A percentile compares a stretch with the other conserved stretches of the same genome.
Conservation (phyloP, 2,113 vertebrate species). For the Rhinogobius similis region DNA sequence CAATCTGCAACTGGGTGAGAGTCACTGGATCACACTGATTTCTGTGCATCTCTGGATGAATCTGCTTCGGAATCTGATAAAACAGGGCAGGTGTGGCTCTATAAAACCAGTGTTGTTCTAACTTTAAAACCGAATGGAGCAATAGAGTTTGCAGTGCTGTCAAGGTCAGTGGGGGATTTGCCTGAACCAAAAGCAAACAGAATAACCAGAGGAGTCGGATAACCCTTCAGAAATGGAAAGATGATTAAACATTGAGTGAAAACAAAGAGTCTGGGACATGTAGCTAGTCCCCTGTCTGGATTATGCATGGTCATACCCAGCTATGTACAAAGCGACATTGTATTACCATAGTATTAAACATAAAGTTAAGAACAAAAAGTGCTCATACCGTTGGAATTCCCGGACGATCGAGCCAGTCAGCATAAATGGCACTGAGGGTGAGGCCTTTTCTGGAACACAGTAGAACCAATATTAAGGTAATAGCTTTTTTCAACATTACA, state of each 20-base stretch:
- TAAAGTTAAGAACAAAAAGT: constrained; percentile 13
- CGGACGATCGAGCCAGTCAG: constrained; percentile 89
- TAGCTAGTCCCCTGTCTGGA: not conserved
- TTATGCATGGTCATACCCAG: constrained; percentile 2
- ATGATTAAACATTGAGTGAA: constrained; percentile 14
- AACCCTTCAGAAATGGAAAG: constrained; percentile 9
- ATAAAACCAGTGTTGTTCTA: constrained; percentile 3
- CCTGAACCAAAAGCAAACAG: not conserved
- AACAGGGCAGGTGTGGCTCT: not conserved
- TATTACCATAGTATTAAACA: constrained; percentile 1
- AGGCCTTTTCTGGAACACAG: constrained; percentile 84
- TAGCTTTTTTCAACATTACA: no score
- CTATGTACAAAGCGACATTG: constrained; percentile 1
- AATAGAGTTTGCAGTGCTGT: not conserved
- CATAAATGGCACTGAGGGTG: constrained; percentile 84
- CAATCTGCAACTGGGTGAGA: no score
- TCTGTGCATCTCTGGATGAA: no score
- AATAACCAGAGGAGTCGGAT: not conserved
- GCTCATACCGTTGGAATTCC: constrained; percentile 88
- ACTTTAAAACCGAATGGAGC: not conserved
- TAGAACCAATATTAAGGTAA: constrained; percentile 48
- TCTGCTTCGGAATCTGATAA: not conserved
- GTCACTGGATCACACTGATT: no score
- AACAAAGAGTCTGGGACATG: not conserved
- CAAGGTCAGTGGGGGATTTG: constrained; percentile 6